Conservation (phyloP, 2,888 invertebrate species). For the Horisme vitalbata region DNA sequence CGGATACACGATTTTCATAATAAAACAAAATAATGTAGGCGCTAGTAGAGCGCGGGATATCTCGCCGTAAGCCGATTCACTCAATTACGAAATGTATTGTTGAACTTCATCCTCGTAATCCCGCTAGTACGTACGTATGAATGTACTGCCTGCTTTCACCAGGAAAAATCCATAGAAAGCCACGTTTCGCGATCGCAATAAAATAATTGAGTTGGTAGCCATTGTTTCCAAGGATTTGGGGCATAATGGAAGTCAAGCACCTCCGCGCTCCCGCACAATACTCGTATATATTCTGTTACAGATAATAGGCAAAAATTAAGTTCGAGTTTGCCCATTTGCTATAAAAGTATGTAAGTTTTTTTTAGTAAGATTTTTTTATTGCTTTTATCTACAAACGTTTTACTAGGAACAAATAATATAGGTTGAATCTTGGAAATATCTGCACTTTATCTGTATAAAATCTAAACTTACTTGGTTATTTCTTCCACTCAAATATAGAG, state of each 20-base stretch:
- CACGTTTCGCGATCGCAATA: conserved; percentile 12
- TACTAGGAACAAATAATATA: no score
- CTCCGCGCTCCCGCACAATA: neutral
- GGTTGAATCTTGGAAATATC: no score
- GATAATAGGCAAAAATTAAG: no score
- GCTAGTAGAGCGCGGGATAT: neutral
- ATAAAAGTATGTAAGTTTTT: no score
- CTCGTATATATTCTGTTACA: no score
- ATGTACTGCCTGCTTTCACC: neutral
- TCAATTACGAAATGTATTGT: conserved; percentile 8
- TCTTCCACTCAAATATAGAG: no score
- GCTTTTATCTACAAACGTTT: no score
- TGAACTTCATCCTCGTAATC: conserved; percentile 9
- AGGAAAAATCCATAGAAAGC: conserved; percentile 1
- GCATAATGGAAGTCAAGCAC: conserved; percentile 6
- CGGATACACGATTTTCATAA: neutral
- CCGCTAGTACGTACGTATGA: conserved; percentile 1
- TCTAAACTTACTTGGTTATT: no score
- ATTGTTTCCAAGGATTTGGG: conserved; percentile 11
- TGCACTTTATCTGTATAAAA: no score
- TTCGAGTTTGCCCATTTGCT: no score
- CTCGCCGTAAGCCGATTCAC: conserved; percentile 8
- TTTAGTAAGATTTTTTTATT: no score
- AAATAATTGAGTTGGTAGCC: conserved; percentile 15
- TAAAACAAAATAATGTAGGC: conserved; percentile 3